Base-by-base conservation (phyloP, 2,797 vertebrate species). In the Adrianichthys oophorus region DNA sequence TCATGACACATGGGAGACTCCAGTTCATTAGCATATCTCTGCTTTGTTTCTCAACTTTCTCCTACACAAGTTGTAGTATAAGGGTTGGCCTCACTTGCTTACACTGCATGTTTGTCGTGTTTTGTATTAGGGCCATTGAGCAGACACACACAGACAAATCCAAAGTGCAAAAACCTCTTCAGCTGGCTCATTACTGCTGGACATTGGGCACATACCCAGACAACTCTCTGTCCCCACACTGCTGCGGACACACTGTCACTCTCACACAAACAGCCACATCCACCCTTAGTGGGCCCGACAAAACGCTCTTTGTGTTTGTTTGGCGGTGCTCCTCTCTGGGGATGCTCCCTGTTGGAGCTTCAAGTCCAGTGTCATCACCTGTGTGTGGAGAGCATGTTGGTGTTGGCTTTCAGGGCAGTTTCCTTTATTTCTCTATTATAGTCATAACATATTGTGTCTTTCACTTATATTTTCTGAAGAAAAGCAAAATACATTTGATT, bases 271-370 rank as follows among this genome's bases (percentile, higher is more conserved):
- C 29, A 10, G 29, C 63, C 52, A 68, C 48, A 54, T 41, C 32
- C 66, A 64, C 44, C 62, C 45, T 59, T 2, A 64, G 7, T 46
- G 21, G 26, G 37, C 41, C 32, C 16, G 43, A 87, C 76, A 88
- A 82, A 85, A 65, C 58, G 49, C 6, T 76, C 77, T 85, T 86
- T 89, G 84, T 88, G 72, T 66, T 56, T 46, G 60, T 74, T 57
- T 68, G 66, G 48, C 1, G n/a, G 63, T 4, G 56, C 58, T 60
- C 47, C 15, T 4, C 48, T 60, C 21, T 52, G 58, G 68, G 56
- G 70, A 68, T 62, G 42, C 44, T 52, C 55, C 48, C 57, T 59
- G 52, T 71, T 57, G 18, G 48, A 37, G 32, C 32, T 37, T 10
- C 32, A 37, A 13, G 32, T 37, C 32, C 32, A 37, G 32, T 37